These are phyloP conservation scores for Varanus salvator DNA, from an alignment of 2,113 vertebrate species.

Conservation along the genomic window DNA sequence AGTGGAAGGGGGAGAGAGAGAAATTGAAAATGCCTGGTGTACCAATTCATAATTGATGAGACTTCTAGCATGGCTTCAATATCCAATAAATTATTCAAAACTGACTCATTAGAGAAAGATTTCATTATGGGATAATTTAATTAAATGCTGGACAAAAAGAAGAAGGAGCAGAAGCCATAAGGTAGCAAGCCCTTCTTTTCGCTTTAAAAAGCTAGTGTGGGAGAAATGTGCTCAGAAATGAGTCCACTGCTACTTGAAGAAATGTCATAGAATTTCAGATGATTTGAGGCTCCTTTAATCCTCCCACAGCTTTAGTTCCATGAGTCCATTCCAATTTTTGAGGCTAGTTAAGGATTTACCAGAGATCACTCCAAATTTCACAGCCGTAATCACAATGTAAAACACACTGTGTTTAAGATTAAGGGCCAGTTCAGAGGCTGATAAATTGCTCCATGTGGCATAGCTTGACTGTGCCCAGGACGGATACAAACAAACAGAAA, in stretches of 20 bases:
- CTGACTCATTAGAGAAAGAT: conserved; percentile 79
- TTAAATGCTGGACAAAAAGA: conserved; percentile 78
- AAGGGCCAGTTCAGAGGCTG: not conserved
- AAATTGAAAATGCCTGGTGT: conserved; percentile 70
- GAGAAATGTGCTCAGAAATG: conserved; percentile 37
- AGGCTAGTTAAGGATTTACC: not conserved
- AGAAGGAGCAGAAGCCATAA: conserved; percentile 64
- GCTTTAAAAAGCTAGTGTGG: conserved; percentile 65
- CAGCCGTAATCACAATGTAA: not conserved
- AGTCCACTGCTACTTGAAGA: conserved; percentile 36
- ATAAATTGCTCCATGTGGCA: not conserved
- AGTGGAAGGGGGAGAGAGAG: conserved; percentile 61
- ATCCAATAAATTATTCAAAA: conserved; percentile 85
- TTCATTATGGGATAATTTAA: conserved; percentile 87
- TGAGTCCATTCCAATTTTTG: not conserved
- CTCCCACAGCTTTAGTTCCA: not conserved
- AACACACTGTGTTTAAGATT: not conserved
- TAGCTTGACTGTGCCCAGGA: not conserved
- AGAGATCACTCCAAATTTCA: not conserved
- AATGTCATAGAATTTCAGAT: not conserved
- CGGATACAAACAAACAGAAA: not conserved
- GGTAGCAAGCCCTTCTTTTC: conserved; percentile 56
- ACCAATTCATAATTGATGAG: conserved; percentile 81
- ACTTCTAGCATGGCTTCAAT: conserved; percentile 72
- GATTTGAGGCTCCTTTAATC: not conserved